Conservation (phyloP, 1,140 invertebrate genomes). For the Drosophila rufa region DNA sequence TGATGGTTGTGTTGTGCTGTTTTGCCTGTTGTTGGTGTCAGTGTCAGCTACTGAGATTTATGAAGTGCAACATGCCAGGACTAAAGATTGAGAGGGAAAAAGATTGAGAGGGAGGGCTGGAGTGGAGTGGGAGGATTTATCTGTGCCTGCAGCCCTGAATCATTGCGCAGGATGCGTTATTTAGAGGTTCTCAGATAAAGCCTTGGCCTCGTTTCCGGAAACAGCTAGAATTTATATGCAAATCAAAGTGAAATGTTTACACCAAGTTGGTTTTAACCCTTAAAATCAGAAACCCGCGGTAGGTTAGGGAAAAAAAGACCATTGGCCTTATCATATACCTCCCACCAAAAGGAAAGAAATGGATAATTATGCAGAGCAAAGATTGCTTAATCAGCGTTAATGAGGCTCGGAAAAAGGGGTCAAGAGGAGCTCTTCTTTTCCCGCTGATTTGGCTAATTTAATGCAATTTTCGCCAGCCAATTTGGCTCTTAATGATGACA, state of each 20-base stretch:
- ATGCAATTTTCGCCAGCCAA: conserved; percentile 48
- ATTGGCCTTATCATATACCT: conserved; percentile 8
- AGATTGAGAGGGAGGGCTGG: conserved; percentile 40
- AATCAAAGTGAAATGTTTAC: conserved; percentile 9
- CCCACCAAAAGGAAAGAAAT: not conserved
- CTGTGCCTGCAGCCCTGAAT: conserved; percentile 26
- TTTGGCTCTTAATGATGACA: conserved; percentile 66
- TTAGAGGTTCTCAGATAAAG: conserved; percentile 44
- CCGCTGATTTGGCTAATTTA: conserved; percentile 72
- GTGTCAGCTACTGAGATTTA: conserved; percentile 78
- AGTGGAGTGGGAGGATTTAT: conserved; percentile 22
- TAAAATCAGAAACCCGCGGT: not conserved
- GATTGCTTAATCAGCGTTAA: conserved; percentile 71
- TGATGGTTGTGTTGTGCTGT: conserved; percentile 27
- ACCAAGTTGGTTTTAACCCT: not conserved
- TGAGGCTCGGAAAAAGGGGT: conserved; percentile 52
- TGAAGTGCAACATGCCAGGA: conserved; percentile 72
- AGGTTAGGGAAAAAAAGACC: conserved; percentile 18
- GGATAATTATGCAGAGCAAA: conserved; percentile 65
- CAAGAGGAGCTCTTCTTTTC: conserved; percentile 26
- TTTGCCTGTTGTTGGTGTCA: conserved; percentile 64
- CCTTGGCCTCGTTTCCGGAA: conserved; percentile 51
- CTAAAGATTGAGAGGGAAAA: conserved; percentile 51
- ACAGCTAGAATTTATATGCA: conserved; percentile 7
- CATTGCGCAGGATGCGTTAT: conserved; percentile 26